These are phyloP conservation scores for Eupithecia inturbata DNA, from an alignment of 2,888 invertebrate genomes.

Conservation along the genomic window DNA sequence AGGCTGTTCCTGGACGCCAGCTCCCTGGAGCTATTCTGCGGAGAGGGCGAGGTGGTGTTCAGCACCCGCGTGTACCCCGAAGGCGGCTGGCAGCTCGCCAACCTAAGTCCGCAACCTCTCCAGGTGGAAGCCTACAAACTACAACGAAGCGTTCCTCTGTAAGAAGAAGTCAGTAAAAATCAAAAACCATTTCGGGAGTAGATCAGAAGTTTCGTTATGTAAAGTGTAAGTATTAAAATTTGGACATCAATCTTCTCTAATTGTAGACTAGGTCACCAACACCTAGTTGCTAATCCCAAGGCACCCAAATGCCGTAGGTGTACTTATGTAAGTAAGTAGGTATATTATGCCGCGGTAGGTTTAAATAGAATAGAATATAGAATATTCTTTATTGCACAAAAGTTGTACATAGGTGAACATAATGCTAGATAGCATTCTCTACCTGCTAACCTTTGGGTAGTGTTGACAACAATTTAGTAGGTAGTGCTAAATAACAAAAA, in stretches of 20 bases:
- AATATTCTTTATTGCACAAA: too few species aligned
- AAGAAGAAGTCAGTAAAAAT: conserved; percentile 17
- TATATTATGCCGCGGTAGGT: too few species aligned
- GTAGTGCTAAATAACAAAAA: too few species aligned
- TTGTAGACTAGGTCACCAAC: neutral
- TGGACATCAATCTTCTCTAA: neutral
- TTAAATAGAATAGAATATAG: too few species aligned
- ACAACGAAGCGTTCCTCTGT: conserved; percentile 65
- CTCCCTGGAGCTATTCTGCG: conserved; percentile 76
- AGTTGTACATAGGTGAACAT: too few species aligned
- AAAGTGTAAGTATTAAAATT: neutral
- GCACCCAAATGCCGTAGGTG: too few species aligned
- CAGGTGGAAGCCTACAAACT: conserved; percentile 62
- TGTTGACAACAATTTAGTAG: too few species aligned
- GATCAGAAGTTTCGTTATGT: neutral
- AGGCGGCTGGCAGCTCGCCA: conserved; percentile 69
- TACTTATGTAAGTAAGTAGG: too few species aligned
- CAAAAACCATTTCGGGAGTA: neutral
- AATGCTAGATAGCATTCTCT: too few species aligned
- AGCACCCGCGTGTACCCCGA: conserved; percentile 71
- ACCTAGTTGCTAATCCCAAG: too few species aligned
- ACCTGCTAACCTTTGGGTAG: too few species aligned
- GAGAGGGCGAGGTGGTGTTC: conserved; percentile 77
- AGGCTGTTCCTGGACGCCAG: conserved; percentile 74
- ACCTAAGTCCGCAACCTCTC: conserved; percentile 63